Percentiles rank a stretch among this genome's conserved stretches.
Evolutionary conservation across 2,113 vertebrate species (phyloP).

Genomic region (Martes martes): DNA sequence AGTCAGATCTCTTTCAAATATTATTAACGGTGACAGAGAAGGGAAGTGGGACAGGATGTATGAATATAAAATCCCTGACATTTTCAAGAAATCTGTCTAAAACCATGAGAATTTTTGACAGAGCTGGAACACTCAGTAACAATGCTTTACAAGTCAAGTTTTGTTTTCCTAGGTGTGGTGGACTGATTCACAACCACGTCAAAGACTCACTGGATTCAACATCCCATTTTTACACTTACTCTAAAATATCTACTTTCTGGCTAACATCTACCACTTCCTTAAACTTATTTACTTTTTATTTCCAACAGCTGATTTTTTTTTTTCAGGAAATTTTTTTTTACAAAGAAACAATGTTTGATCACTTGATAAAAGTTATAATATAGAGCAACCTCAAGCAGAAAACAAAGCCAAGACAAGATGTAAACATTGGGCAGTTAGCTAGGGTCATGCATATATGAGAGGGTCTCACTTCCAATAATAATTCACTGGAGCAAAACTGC

Average conservation of each 20-base stretch:
- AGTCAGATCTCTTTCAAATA: conserved; percentile 30
- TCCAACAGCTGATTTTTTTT: neutral
- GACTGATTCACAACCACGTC: neutral
- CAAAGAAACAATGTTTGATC: neutral
- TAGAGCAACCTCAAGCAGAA: neutral
- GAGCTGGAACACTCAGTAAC: neutral
- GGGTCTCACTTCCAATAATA: neutral
- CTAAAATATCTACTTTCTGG: neutral
- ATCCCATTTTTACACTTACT: neutral
- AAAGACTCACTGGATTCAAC: neutral
- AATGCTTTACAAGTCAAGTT: conserved; percentile 7
- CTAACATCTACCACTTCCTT: neutral
- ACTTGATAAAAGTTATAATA: neutral
- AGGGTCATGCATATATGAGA: neutral
- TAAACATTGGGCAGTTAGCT: neutral
- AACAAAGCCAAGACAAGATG: neutral
- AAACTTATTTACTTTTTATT: neutral
- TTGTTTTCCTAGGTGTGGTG: neutral
- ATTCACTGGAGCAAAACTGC: neutral
- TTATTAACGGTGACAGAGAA: neutral
- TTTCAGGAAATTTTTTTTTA: neutral
- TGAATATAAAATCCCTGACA: neutral
- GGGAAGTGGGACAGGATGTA: neutral
- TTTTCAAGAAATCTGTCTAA: conserved; percentile 38
- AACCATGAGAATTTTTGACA: conserved; percentile 15